Conservation (phyloP, 1,140 invertebrate genomes). For the Ceratosolen fusciceps region DNA sequence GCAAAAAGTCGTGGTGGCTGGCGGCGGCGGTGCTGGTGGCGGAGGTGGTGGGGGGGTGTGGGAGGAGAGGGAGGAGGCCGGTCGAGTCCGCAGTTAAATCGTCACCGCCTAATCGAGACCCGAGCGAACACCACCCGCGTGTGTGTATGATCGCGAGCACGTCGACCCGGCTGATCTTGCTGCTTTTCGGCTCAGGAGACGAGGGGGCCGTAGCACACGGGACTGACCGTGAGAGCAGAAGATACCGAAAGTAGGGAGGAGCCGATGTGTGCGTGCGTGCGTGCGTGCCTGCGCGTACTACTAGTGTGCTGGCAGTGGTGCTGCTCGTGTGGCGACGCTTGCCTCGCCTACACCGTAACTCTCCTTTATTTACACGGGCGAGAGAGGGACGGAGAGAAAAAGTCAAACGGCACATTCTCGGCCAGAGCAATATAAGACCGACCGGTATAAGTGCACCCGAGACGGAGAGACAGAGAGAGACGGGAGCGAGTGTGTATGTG, state of each 20-base stretch:
- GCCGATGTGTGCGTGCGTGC: too few relatives aligned
- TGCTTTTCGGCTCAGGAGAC: neutral
- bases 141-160: neutral
- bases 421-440: neutral
- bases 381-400: neutral
- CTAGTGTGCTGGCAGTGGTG: neutral
- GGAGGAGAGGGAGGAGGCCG: neutral
- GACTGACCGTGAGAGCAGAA: neutral
- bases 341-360: constrained; percentile 1
- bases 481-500: neutral
- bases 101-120: constrained; percentile 2
- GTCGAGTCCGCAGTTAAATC: neutral
- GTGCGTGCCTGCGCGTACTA: neutral
- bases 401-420: neutral
- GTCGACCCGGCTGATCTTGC: neutral
- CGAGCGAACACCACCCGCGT: neutral
- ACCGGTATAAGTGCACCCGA: too few relatives aligned
- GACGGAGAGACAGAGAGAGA: too few relatives aligned
- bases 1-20: neutral
- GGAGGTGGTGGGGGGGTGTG: neutral
- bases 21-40: neutral
- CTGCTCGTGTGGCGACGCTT: neutral
- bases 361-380: neutral
- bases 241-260: neutral
- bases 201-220: neutral